phyloP scores from a whole-genome alignment of 2,113 vertebrate genomes.

The Paradisaea rubra region DNA sequence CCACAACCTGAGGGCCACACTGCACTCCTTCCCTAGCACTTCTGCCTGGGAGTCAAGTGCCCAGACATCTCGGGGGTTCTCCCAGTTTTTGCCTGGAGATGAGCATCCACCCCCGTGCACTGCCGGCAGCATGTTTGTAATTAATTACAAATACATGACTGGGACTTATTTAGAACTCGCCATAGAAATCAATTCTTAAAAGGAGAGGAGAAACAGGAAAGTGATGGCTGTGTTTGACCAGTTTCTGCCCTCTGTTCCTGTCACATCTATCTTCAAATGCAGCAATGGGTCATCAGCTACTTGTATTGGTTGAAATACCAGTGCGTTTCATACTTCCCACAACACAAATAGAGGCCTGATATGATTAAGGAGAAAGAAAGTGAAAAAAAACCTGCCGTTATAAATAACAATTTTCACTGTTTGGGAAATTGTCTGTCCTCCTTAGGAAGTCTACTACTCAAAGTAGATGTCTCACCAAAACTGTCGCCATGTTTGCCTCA shows the following conservation, averaged over 20 bases:
- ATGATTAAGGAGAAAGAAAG: neutral
- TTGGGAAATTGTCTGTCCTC: neutral
- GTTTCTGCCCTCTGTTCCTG: neutral
- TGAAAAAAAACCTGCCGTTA: neutral
- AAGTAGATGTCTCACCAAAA: neutral
- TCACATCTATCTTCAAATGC: neutral
- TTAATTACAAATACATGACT: neutral
- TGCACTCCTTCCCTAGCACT: neutral
- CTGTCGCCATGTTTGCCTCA: neutral
- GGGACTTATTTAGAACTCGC: neutral
- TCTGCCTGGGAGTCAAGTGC: neutral
- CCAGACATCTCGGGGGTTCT: rapidly evolving
- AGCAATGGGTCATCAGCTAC: neutral
- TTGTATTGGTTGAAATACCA: neutral
- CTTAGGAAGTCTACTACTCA: neutral
- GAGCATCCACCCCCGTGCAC: rapidly evolving
- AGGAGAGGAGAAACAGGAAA: neutral
- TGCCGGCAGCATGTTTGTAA: neutral
- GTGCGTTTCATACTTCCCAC: neutral
- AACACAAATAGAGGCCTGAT: neutral
- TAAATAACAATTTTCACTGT: neutral
- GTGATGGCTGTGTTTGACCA: neutral
- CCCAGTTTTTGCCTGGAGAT: neutral
- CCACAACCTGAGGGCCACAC: neutral
- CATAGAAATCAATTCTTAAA: neutral